Percentiles rank a stretch among this genome's conserved stretches.
Conservation (phyloP, 2,888 invertebrate genomes). For the Lordiphosa fenestrarum region DNA sequence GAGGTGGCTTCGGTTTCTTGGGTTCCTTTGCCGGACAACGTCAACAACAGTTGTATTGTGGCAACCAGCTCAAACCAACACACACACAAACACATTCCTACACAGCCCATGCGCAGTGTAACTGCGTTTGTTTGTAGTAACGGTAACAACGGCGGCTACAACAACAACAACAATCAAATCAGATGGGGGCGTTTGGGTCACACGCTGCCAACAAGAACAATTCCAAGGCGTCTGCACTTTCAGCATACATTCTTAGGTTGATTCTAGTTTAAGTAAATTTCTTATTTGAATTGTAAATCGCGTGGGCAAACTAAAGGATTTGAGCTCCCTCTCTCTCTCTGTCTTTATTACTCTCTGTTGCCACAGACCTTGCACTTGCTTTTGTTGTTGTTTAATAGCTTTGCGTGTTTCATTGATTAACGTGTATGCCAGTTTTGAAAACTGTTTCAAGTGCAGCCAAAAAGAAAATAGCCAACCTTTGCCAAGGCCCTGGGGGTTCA, state of each 20-base stretch:
- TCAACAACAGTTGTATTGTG: constrained; percentile 67
- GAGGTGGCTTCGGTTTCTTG: constrained; percentile 11
- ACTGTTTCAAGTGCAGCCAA: constrained; percentile 26
- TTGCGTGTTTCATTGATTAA: constrained; percentile 49
- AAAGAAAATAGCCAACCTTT: constrained; percentile 15
- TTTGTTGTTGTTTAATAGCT: constrained; percentile 28
- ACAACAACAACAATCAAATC: constrained; percentile 25
- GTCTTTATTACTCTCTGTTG: constrained; percentile 11
- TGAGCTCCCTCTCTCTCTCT: constrained; percentile 1
- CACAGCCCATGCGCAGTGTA: constrained; percentile 52
- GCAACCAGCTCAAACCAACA: constrained; percentile 60
- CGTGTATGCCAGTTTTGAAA: constrained; percentile 17
- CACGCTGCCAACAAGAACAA: constrained; percentile 42
- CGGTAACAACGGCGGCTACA: constrained; percentile 34
- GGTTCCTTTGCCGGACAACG: constrained; percentile 41
- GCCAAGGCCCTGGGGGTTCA: constrained; percentile 13
- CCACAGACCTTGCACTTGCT: constrained; percentile 65
- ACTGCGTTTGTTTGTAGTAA: constrained; percentile 25
- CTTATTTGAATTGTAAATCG: constrained; percentile 52
- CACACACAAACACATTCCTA: constrained; percentile 39
- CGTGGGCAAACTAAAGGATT: constrained; percentile 32
- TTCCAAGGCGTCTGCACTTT: not conserved
- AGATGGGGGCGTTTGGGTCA: constrained; percentile 66
- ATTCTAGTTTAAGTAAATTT: constrained; percentile 25
- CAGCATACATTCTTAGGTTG: constrained; percentile 15